These are phyloP conservation scores for Parauchenoglanis punctatus DNA, from an alignment of 2,797 vertebrate genomes.

Conservation along the genomic window DNA sequence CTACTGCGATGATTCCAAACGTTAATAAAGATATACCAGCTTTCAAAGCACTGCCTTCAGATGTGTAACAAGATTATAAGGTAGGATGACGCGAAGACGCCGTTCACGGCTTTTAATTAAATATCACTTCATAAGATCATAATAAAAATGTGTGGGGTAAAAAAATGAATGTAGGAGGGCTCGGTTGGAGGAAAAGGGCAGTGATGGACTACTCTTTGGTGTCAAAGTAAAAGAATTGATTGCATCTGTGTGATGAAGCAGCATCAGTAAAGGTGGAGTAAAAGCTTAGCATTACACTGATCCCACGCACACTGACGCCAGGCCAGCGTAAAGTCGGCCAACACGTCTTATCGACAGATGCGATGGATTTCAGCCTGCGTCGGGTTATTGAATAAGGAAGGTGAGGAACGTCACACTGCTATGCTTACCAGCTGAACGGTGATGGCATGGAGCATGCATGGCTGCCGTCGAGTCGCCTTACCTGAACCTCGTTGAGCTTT, in stretches of 20 bases:
- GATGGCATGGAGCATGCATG: background rate
- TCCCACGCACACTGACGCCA: background rate
- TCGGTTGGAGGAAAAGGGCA: background rate
- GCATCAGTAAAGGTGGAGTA: background rate
- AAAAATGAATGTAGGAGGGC: background rate
- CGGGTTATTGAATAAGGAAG: background rate
- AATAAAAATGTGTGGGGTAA: background rate
- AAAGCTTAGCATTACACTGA: background rate
- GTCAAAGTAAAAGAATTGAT: background rate
- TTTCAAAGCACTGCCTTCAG: background rate
- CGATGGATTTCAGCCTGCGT: background rate
- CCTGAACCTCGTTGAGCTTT: background rate
- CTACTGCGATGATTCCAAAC: background rate
- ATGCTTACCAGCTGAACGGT: background rate
- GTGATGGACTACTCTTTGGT: background rate
- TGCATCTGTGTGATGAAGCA: background rate
- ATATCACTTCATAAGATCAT: background rate
- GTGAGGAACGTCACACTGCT: background rate
- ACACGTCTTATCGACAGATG: background rate
- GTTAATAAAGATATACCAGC: background rate
- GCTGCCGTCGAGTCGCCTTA: background rate
- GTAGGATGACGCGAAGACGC: background rate
- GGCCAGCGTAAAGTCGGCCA: background rate
- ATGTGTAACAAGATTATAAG: background rate
- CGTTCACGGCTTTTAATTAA: background rate